Evolutionary conservation across 2,888 invertebrate genomes (phyloP), one percentile per base, ranked within the genome.

Genomic region (Orthonevra nobilis): DNA sequence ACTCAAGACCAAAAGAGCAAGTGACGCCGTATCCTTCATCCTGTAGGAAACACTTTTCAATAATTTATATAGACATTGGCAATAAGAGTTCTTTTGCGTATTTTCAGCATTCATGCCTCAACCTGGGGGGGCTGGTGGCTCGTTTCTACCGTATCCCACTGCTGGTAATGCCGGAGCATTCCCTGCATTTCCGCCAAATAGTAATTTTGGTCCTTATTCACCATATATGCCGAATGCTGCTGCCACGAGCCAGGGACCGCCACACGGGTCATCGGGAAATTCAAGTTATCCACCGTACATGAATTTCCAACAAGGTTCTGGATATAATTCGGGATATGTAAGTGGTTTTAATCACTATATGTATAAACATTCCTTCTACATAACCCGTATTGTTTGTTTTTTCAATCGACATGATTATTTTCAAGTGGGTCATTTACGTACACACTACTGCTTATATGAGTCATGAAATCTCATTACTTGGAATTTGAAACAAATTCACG

Each of bases 1-100:
- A 94, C 89, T 92, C 96, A 0, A 94, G 92, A 86, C 91, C 92
- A 12, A 92, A 92, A 77, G 90, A 90, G 64, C 91, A 84, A 63
- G 52, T 82, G 1, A 85, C 90, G 2, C 91, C 92, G 28, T 92
- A 93, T 84, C 92, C 92, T 23, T 38, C 83, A 20, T 79, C 83
- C 68, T 83, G 88, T 87, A 82, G 81, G 83, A 69, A n/a, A n/a
- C n/a, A n/a, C n/a, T n/a, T n/a, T n/a, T n/a, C n/a, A n/a, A 4
- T 23, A 4, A 19, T n/a, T 10, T 6, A n/a, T 12, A 17, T 5
- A 48, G 7, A 2, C 42, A 17, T 30, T 26, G 1, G 7, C 10
- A 26, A 6, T 26, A 12, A 17, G 12, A 15, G n/a, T 7, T 32
- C 7, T 2, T 2, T 42, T 14, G 3, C 40, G n/a, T 32, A 5